A percentile compares a stretch with the other conserved stretches of the same genome.
Conservation (phyloP, 2,888 invertebrate species). For the Exocentrus adspersus region DNA sequence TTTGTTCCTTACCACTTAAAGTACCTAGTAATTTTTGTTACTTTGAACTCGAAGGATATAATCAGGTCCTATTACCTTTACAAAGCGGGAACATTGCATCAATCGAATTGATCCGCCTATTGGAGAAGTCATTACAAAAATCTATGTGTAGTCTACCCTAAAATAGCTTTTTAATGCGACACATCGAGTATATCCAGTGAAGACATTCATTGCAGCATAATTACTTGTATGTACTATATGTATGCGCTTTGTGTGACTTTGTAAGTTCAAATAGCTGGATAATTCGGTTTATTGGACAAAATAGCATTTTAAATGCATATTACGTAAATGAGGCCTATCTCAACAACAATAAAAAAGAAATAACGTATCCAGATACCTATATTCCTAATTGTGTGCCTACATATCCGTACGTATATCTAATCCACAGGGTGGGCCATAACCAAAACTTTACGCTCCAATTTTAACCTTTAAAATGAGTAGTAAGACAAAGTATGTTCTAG, state of each 20-base stretch:
- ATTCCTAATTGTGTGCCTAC: no score
- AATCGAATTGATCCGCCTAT: slow-evolving; percentile 22
- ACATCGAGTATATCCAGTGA: slow-evolving; percentile 2
- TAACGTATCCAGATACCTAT: no score
- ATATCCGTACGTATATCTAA: no score
- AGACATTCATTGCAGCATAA: background rate
- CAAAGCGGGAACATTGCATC: slow-evolving; percentile 27
- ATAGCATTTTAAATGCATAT: background rate
- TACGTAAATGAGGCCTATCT: background rate
- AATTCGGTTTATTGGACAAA: background rate
- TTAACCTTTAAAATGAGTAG: no score
- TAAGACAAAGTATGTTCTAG: no score
- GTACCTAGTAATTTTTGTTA: no score
- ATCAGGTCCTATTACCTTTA: slow-evolving; percentile 6
- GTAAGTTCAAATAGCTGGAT: background rate
- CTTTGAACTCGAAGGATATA: background rate
- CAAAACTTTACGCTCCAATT: no score
- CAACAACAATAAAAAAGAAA: no score
- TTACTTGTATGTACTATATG: background rate
- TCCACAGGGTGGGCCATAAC: no score
- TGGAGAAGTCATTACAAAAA: slow-evolving; percentile 14
- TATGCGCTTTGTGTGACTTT: background rate
- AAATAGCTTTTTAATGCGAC: slow-evolving; percentile 24
- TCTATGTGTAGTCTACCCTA: slow-evolving; percentile 11
- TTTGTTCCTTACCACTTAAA: no score